phyloP scores from a whole-genome alignment of 2,888 invertebrate species.

The Belgica antarctica region DNA sequence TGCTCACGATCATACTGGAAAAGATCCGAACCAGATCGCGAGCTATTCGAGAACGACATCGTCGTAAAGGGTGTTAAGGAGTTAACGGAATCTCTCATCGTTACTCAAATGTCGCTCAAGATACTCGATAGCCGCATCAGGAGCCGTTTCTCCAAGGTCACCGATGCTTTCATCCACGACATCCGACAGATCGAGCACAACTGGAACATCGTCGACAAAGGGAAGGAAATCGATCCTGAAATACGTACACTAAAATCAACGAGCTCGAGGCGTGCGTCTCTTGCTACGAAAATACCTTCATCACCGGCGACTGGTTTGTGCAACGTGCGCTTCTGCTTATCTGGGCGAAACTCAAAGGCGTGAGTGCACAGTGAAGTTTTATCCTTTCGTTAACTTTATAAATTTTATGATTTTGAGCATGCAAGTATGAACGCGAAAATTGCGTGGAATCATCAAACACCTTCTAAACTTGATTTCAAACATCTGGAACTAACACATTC shows the following conservation, averaged over 20 bases:
- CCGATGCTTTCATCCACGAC: conserved; percentile 74
- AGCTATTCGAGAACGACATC: conserved; percentile 22
- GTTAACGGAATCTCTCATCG: background rate
- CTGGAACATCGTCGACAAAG: conserved; percentile 33
- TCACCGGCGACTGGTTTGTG: conserved; percentile 82
- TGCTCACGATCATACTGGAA: conserved; percentile 29
- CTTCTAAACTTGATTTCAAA: too few relatives aligned
- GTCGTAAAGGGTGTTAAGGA: conserved; percentile 5
- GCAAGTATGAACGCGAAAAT: too few relatives aligned
- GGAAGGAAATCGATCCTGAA: too few relatives aligned
- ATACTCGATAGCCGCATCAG: conserved; percentile 64
- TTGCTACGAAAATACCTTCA: conserved; percentile 84
- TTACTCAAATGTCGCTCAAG: conserved; percentile 35
- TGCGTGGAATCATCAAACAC: too few relatives aligned
- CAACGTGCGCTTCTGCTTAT: conserved; percentile 86
- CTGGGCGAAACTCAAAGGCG: conserved; percentile 93
- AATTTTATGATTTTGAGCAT: too few relatives aligned
- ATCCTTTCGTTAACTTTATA: background rate
- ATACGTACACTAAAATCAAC: conserved; percentile 70
- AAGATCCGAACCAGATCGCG: conserved; percentile 1
- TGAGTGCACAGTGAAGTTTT: conserved; percentile 30
- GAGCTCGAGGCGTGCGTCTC: conserved; percentile 93
- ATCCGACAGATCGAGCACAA: conserved; percentile 29
- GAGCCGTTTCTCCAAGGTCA: conserved; percentile 74
- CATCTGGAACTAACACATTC: too few relatives aligned